A percentile compares a stretch with the other conserved stretches of the same genome.
These are phyloP conservation scores for Pogonophryne albipinna DNA, from an alignment of 2,797 vertebrate genomes.

Conservation along the genomic window DNA sequence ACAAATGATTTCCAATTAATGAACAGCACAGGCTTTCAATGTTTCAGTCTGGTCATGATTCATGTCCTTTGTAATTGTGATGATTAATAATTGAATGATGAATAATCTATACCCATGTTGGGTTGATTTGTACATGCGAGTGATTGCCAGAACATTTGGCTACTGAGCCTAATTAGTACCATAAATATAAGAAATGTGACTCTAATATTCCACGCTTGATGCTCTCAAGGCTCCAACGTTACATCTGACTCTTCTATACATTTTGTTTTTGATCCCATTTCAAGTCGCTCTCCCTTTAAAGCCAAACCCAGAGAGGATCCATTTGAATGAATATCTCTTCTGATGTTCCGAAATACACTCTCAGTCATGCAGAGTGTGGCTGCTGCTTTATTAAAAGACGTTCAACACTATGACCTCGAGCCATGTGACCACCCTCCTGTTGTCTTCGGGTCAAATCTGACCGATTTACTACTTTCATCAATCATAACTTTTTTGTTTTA, in stretches of 20 bases:
- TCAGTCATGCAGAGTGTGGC: constrained; percentile 28
- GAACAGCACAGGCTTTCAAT: constrained; percentile 20
- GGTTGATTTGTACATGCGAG: constrained; percentile 20
- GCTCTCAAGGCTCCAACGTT: constrained; percentile 41
- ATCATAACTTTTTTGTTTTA: too few relatives aligned
- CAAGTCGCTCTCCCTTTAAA: constrained; percentile 54
- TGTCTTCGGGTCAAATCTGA: too few relatives aligned
- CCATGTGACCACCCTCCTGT: constrained; percentile 1
- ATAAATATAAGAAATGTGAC: constrained; percentile 50
- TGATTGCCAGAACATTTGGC: constrained; percentile 26
- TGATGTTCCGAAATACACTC: constrained; percentile 56
- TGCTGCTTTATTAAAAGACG: constrained; percentile 46
- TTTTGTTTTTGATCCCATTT: constrained; percentile 58
- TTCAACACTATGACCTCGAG: constrained; percentile 51
- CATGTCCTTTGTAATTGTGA: constrained; percentile 25
- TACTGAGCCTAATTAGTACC: constrained; percentile 14
- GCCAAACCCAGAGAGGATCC: constrained; percentile 55
- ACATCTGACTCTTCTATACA: constrained; percentile 53
- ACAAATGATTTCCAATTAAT: constrained; percentile 2
- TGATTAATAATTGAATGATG: constrained; percentile 45
- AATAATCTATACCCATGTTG: constrained; percentile 45
- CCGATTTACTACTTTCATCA: too few relatives aligned
- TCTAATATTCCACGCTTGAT: constrained; percentile 39
- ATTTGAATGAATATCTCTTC: constrained; percentile 60
- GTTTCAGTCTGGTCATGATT: constrained; percentile 25